phyloP scores from a whole-genome alignment of 2,888 invertebrate genomes.

The Parnassius apollo region DNA sequence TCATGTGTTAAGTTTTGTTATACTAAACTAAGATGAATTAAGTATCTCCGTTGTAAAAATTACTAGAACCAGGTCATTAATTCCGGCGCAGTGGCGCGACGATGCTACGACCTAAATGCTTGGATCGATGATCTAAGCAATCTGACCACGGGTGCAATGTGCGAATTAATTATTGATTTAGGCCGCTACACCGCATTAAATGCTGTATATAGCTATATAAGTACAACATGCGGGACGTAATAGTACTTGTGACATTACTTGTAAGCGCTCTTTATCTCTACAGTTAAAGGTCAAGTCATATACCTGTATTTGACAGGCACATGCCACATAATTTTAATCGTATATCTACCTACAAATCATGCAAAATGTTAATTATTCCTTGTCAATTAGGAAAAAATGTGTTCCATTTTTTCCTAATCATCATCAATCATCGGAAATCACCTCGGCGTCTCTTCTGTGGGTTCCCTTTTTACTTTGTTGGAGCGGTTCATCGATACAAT shows the following conservation, averaged over 20 bases:
- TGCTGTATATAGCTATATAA: slow-evolving; percentile 34
- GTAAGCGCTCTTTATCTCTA: slow-evolving; percentile 26
- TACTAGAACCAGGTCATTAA: slow-evolving; percentile 9
- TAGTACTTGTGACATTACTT: slow-evolving; percentile 29
- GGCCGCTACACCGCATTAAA: slow-evolving; percentile 42
- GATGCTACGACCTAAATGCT: slow-evolving; percentile 15
- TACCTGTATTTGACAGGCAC: slow-evolving; percentile 37
- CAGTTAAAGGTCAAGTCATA: slow-evolving; percentile 44
- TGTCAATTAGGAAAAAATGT: too few relatives aligned
- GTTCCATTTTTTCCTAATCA: too few relatives aligned
- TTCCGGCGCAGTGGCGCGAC: slow-evolving; percentile 15
- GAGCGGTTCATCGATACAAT: too few relatives aligned
- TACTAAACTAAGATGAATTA: background rate
- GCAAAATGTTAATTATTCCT: too few relatives aligned
- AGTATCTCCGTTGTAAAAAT: background rate
- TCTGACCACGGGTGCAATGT: slow-evolving; percentile 6
- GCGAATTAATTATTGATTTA: slow-evolving; percentile 29
- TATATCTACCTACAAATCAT: too few relatives aligned
- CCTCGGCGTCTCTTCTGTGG: too few relatives aligned
- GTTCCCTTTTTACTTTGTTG: too few relatives aligned
- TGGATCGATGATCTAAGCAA: slow-evolving; percentile 19
- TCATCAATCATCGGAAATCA: too few relatives aligned
- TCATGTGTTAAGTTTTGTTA: background rate
- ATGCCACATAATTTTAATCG: background rate
- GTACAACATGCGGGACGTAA: slow-evolving; percentile 72